These are phyloP conservation scores for Eidolon helvum DNA, from an alignment of 2,113 vertebrate species.

Conservation along the genomic window DNA sequence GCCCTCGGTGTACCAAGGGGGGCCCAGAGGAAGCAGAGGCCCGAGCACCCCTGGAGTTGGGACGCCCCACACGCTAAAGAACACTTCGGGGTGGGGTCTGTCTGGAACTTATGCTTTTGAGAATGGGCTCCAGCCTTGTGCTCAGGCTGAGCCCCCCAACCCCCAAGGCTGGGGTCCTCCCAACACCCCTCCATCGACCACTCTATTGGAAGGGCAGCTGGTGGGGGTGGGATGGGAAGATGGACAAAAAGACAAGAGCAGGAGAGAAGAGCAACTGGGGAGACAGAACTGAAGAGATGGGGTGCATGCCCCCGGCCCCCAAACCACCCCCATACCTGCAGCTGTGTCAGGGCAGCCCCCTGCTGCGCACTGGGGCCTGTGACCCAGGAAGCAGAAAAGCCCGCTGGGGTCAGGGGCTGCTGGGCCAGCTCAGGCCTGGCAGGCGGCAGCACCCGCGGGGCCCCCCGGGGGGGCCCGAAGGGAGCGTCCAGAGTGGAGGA, in stretches of 20 bases:
- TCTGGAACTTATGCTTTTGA: neutral
- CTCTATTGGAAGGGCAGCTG: neutral
- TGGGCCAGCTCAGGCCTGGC: neutral
- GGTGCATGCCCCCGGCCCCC: neutral
- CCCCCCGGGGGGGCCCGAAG: too few relatives aligned
- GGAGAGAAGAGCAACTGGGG: neutral
- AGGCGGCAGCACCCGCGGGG: neutral
- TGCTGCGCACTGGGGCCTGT: neutral
- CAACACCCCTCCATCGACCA: neutral
- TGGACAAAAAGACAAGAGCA: neutral
- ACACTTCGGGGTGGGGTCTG: neutral
- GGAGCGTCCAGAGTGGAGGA: neutral
- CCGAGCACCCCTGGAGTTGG: neutral
- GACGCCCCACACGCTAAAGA: neutral
- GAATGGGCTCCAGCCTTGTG: neutral
- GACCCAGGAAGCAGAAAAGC: neutral
- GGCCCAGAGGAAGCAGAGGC: neutral
- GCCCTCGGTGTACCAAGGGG: neutral
- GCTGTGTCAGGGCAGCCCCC: neutral
- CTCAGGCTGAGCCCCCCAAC: neutral
- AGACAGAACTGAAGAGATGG: neutral
- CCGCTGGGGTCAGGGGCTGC: neutral
- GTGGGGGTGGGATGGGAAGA: neutral
- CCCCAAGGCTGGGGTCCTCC: neutral
- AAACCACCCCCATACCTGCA: constrained; percentile 1